These are phyloP conservation scores for Tetropium fuscum DNA, from an alignment of 2,888 invertebrate species.

Conservation along the genomic window DNA sequence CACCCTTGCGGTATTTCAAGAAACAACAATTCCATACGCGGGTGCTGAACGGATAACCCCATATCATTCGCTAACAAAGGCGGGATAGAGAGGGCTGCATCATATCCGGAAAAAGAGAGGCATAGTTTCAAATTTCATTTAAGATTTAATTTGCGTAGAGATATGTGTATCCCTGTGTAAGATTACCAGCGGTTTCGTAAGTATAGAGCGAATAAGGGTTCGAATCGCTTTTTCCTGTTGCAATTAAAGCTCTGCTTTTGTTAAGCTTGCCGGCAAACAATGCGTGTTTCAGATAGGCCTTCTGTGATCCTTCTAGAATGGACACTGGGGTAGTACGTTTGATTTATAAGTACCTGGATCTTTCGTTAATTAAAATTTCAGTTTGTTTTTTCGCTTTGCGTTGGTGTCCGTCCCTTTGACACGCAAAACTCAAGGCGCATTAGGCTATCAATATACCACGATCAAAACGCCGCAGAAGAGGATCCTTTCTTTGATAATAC, in stretches of 20 bases:
- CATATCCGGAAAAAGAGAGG: slow-evolving; percentile 51
- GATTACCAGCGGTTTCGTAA: slow-evolving; percentile 47
- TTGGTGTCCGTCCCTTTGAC: slow-evolving; percentile 42
- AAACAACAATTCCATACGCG: slow-evolving; percentile 13
- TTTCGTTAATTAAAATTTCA: slow-evolving; percentile 63
- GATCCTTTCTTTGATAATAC: too few relatives aligned
- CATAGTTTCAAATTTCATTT: slow-evolving; percentile 66
- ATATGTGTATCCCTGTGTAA: slow-evolving; percentile 61
- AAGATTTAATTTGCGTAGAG: slow-evolving; percentile 66
- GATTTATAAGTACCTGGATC: slow-evolving; percentile 63
- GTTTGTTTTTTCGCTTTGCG: slow-evolving; percentile 53
- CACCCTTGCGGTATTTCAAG: too few relatives aligned
- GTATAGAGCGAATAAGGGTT: slow-evolving; percentile 43
- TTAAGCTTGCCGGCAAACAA: slow-evolving; percentile 63
- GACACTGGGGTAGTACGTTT: slow-evolving; percentile 56
- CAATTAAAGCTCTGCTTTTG: slow-evolving; percentile 64
- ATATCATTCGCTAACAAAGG: slow-evolving; percentile 5
- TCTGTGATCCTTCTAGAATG: slow-evolving; percentile 58
- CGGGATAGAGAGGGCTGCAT: not conserved
- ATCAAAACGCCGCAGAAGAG: not conserved
- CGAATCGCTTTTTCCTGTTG: slow-evolving; percentile 48
- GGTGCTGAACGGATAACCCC: not conserved
- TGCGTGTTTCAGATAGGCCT: slow-evolving; percentile 58
- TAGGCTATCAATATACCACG: not conserved
- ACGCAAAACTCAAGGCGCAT: slow-evolving; percentile 38